Base-by-base conservation (phyloP, 2,113 vertebrate species). In the Nymphicus hollandicus region DNA sequence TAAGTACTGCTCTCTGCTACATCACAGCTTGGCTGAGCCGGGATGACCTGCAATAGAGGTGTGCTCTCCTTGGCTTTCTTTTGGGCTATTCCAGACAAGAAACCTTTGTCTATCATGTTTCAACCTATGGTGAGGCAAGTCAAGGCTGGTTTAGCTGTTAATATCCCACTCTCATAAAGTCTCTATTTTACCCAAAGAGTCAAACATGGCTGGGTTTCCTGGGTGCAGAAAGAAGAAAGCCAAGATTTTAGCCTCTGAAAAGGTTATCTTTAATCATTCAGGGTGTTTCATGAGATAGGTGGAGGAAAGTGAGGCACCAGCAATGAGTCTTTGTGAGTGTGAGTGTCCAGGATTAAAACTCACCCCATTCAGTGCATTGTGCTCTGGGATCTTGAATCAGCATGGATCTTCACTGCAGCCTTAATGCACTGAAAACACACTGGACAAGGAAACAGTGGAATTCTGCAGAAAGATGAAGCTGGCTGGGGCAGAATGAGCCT, bases 1-100 rank as follows among this genome's bases (percentile, higher is more conserved):
- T 99, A 96, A 98, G 96, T 97, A 95, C n/a, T 7, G 8, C 14
- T 13, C 71, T 50, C 74, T 87, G 41, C 64, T 43, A 4, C 0
- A 0, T 15, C 46, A 31, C 46, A 79, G 41, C 53, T 53, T 2
- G 6, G 27, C 60, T 69, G 20, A 91, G 77, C 53, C 69, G 11
- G 0, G 0, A 11, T 27, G 33, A 52, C 15, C 33, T 39, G n/a
- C 28, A 37, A 27, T 46, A 53, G 22, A 81, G 29, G 20, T 0
- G 0, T 17, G 16, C 33, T 58, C 37, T 58, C 58, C 35, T 49
- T 47, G 19, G 37, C 65, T 53, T 89, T 69, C 73, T 74, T 69
- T 46, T 44, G 47, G 41, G 60, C 22, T 76, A 24, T 27, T 69
- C 52, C n/a, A 66, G 43, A 25, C 43, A 20, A 60, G 39, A 56